Evolutionary conservation across 2,888 invertebrate genomes (phyloP).

Genomic region (Tipula vernalis): DNA sequence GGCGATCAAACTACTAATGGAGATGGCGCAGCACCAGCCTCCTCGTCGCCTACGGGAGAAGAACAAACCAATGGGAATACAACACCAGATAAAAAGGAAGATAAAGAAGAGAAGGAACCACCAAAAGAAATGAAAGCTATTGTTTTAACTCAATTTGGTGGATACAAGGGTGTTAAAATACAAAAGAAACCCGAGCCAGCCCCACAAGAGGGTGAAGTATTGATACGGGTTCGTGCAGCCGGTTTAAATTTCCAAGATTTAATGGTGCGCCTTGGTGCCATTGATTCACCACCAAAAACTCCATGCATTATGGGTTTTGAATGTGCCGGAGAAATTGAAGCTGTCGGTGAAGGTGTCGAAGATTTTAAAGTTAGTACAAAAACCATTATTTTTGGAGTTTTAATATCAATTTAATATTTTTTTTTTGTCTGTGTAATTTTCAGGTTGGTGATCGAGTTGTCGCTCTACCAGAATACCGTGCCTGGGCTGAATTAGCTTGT

Average conservation of each 20-base stretch:
- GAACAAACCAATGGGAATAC: constrained; percentile 15
- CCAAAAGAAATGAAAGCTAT: constrained; percentile 78
- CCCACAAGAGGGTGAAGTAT: constrained; percentile 58
- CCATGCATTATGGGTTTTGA: constrained; percentile 83
- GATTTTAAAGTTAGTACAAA: constrained; percentile 54
- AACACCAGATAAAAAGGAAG: constrained; percentile 35
- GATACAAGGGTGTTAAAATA: constrained; percentile 72
- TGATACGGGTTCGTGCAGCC: constrained; percentile 74
- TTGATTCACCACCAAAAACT: constrained; percentile 79
- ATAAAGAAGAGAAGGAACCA: constrained; percentile 44
- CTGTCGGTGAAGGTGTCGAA: constrained; percentile 65
- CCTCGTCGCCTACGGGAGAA: neutral
- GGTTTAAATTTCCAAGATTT: constrained; percentile 82
- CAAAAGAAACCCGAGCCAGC: constrained; percentile 67
- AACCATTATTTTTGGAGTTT: neutral
- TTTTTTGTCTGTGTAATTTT: neutral
- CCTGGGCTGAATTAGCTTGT: constrained; percentile 75
- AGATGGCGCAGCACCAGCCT: neutral
- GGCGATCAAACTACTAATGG: neutral
- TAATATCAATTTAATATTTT: neutral
- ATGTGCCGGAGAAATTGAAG: constrained; percentile 72
- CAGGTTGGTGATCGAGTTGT: constrained; percentile 73
- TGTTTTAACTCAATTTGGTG: constrained; percentile 74
- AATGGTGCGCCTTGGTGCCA: constrained; percentile 76
- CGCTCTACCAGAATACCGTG: constrained; percentile 69